Conservation (phyloP, 1,140 invertebrate genomes). For the Drosophila willistoni region DNA sequence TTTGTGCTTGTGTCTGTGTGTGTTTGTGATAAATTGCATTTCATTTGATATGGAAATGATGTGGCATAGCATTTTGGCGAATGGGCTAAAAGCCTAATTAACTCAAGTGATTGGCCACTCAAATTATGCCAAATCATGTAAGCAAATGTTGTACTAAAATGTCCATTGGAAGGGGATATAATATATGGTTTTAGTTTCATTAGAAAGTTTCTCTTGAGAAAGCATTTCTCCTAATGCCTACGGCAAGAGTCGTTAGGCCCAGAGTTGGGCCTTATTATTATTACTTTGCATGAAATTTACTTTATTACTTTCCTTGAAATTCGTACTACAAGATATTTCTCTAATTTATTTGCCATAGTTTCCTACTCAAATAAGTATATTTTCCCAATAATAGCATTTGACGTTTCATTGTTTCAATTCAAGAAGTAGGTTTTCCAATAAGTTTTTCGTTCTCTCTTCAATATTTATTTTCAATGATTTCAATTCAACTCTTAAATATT, state of each 20-base stretch:
- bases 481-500: background rate
- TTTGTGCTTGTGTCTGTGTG: background rate
- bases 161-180: background rate
- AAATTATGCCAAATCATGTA: background rate
- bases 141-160: background rate
- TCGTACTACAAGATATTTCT: too few relatives aligned
- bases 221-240: too few relatives aligned
- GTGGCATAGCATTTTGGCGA: background rate
- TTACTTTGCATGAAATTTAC: too few relatives aligned
- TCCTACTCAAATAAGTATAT: too few relatives aligned
- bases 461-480: background rate
- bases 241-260: too few relatives aligned
- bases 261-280: too few relatives aligned
- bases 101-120: constrained; percentile 1
- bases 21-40: constrained; percentile 16
- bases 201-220: background rate
- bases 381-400: too few relatives aligned
- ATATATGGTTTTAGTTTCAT: background rate
- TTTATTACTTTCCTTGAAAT: too few relatives aligned
- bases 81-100: constrained; percentile 6
- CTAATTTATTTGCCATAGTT: too few relatives aligned
- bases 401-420: too few relatives aligned
- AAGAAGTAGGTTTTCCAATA: too few relatives aligned
- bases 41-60: constrained; percentile 11
- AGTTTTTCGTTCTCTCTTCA: too few relatives aligned